A percentile compares a stretch with the other conserved stretches of the same genome.
phyloP scores from a whole-genome alignment of 2,888 invertebrate species.

The Aphidoletes aphidimyza region DNA sequence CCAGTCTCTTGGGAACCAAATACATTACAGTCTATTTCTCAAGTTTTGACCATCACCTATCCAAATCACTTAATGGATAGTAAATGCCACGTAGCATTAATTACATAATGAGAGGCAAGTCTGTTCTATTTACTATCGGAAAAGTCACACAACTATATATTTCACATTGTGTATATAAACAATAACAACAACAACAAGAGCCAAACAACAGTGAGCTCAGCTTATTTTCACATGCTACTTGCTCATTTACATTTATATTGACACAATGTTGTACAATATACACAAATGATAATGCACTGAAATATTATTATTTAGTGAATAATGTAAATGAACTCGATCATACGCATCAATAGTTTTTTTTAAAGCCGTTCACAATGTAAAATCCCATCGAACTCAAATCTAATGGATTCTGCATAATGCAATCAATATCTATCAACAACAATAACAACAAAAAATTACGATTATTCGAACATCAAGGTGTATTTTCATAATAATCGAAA shows the following conservation, averaged over 20 bases:
- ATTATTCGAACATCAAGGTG: too few species aligned
- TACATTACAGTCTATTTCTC: not conserved
- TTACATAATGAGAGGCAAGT: not conserved
- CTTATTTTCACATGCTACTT: not conserved
- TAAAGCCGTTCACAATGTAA: not conserved
- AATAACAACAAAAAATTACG: too few species aligned
- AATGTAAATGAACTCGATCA: not conserved
- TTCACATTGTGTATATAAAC: not conserved
- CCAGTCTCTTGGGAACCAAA: not conserved
- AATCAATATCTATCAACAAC: too few species aligned
- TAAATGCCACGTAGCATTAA: not conserved
- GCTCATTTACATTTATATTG: constrained; percentile 29
- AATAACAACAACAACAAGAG: too few species aligned
- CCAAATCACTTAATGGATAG: constrained; percentile 24
- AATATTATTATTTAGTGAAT: too few species aligned
- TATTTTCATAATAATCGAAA: too few species aligned
- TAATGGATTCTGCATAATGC: too few species aligned
- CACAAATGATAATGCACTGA: too few species aligned
- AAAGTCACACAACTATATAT: not conserved
- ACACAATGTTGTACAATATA: not conserved
- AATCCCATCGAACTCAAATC: too few species aligned
- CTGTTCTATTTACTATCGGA: not conserved
- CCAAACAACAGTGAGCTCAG: too few species aligned
- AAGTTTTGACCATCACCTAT: constrained; percentile 19
- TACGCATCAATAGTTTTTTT: not conserved